Base-by-base conservation (phyloP, 2,113 vertebrate species). In the Otocyon megalotis region DNA sequence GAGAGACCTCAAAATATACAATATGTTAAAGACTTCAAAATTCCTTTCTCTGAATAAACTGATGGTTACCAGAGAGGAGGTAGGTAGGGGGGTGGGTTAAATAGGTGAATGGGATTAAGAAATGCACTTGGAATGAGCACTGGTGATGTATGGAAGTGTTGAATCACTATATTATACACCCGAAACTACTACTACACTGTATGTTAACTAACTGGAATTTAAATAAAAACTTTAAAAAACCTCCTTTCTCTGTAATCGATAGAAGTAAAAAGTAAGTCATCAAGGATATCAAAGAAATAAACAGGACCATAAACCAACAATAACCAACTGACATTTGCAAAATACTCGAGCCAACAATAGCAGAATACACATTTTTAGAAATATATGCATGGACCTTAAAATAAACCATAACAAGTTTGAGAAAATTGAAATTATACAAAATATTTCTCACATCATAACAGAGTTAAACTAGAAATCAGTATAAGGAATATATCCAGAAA, bases 401-500 rank as follows among this genome's bases (percentile, higher is more conserved):
- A 67, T 32, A 87, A 89, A 79, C 30, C 71, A 63, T 24, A 84
- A 89, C 20, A 90, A 74, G 81, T 82, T 72, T 86, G 37, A 76
- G n/a, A 94, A 13, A 95, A 67, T 2, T 60, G 50, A 95, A 91
- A 91, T 50, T 30, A 93, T 43, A 93, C 2, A 90, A 54, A 96
- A 24, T 93, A 96, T 69, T 76, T 92, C 5, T 96, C 22, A 43
- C 16, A 90, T 15, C 16, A 30, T 48, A 86, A 96, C 19, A 80
- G 35, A 94, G 94, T 82, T 92, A 94, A 91, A 84, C 76, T 54
- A 94, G 63, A 92, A 95, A 94, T 93, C 72, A 94, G 0, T 85
- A 89, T 35, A 56, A 69, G 15, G 19, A 97, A 91, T 71, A 67
- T 22, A 58, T 32, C 28, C 54, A 90, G 80, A 87, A 97, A 96